Percentiles rank a stretch among this genome's conserved stretches.
phyloP scores from a whole-genome alignment of 1,140 invertebrate species.

The Parapsyche elsis region DNA sequence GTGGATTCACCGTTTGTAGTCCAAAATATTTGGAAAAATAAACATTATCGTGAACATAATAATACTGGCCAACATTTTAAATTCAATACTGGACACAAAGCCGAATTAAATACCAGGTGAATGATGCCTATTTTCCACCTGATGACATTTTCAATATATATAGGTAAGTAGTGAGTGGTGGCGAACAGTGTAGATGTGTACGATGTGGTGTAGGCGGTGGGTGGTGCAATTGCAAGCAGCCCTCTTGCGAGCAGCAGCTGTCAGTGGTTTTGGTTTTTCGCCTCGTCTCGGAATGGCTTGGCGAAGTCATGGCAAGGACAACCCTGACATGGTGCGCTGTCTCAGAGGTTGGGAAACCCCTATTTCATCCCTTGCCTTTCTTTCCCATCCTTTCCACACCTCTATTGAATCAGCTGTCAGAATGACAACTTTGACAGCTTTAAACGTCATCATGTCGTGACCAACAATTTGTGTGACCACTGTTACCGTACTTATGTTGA shows the following conservation, averaged over 20 bases:
- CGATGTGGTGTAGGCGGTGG: neutral
- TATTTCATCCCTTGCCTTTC: neutral
- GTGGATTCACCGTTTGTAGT: too few species aligned
- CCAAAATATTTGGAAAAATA: too few species aligned
- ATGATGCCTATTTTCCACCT: too few species aligned
- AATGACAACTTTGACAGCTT: neutral
- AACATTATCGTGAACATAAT: too few species aligned
- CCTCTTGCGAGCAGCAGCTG: neutral
- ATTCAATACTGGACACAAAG: too few species aligned
- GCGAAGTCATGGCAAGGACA: conserved; percentile 85
- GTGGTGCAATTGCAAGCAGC: neutral
- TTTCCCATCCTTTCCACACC: neutral
- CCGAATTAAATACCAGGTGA: too few species aligned
- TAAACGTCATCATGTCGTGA: too few species aligned
- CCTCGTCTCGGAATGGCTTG: conserved; percentile 70
- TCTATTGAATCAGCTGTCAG: neutral
- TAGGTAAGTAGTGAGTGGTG: too few species aligned
- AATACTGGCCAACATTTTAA: too few species aligned
- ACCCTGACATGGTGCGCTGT: conserved; percentile 86
- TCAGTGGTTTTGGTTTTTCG: neutral
- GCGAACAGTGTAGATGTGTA: too few species aligned
- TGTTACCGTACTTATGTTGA: neutral
- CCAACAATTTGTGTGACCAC: neutral
- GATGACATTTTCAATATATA: too few species aligned
- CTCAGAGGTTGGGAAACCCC: conserved; percentile 74